A percentile compares a stretch with the other conserved stretches of the same genome.
Conservation (phyloP, 1,140 invertebrate genomes). For the Drosophila triauraria region DNA sequence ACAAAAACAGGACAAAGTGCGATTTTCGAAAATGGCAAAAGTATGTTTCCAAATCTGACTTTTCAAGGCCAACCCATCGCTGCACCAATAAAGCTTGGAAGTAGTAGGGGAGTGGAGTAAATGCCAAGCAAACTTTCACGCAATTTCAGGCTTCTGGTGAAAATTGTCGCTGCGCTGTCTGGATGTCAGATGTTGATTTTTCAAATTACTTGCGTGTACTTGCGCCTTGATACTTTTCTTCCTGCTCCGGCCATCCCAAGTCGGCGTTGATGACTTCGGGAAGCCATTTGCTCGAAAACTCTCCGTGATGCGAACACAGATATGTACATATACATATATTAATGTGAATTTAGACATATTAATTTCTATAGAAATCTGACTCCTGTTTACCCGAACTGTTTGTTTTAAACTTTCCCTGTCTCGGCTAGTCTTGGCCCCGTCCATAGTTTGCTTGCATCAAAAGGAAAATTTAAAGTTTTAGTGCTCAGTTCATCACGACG, state of each 20-base stretch:
- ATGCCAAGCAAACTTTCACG: conserved; percentile 55
- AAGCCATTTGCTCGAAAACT: conserved; percentile 40
- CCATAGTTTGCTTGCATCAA: conserved; percentile 9
- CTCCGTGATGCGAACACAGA: conserved; percentile 10
- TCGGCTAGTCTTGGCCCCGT: conserved; percentile 33
- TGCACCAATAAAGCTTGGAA: conserved; percentile 4
- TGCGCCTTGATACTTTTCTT: conserved; percentile 9
- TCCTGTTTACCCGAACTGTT: conserved; percentile 48
- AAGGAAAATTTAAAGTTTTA: conserved; percentile 65
- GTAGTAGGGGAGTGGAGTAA: not conserved
- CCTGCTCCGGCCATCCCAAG: not conserved
- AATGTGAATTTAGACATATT: not conserved
- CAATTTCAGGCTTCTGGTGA: conserved; percentile 52
- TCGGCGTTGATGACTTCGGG: conserved; percentile 63
- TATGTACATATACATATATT: not conserved
- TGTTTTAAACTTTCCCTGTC: conserved; percentile 70
- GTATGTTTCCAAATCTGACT: conserved; percentile 82
- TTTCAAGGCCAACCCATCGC: conserved; percentile 68
- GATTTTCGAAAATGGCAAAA: conserved; percentile 84
- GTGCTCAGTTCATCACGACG: conserved; percentile 39
- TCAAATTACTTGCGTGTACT: conserved; percentile 79
- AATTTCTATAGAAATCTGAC: conserved; percentile 12
- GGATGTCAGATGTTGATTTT: conserved; percentile 75
- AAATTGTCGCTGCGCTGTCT: conserved; percentile 64
- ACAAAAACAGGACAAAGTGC: conserved; percentile 61